Evolutionary conservation across 2,888 invertebrate species (phyloP).

Genomic region (Tillus elongatus): DNA sequence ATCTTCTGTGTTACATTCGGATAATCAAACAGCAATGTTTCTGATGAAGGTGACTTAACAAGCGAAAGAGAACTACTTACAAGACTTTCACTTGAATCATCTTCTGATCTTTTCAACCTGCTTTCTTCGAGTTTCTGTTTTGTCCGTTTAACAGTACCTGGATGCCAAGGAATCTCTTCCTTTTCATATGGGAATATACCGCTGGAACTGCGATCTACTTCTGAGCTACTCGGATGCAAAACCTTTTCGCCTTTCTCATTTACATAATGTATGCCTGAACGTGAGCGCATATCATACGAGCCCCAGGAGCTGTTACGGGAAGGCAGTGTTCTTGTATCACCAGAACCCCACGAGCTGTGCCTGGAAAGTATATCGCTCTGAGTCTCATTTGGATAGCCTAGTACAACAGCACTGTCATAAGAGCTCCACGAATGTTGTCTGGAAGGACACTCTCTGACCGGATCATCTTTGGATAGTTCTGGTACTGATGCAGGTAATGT

Average conservation of each 20-base stretch:
- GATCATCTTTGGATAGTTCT: conserved; percentile 26
- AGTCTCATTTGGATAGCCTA: conserved; percentile 46
- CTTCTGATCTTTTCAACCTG: conserved; percentile 30
- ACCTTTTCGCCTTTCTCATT: conserved; percentile 35
- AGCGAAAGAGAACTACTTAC: conserved; percentile 6
- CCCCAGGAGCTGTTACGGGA: conserved; percentile 65
- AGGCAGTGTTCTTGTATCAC: conserved; percentile 55
- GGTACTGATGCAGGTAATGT: conserved; percentile 38
- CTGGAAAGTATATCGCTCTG: conserved; percentile 57
- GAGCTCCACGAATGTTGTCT: conserved; percentile 72
- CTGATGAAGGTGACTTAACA: conserved; percentile 37
- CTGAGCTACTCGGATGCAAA: conserved; percentile 21
- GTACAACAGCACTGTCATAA: conserved; percentile 66
- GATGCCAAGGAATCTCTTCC: conserved; percentile 56
- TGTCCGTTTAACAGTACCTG: conserved; percentile 61
- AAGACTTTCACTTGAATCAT: conserved; percentile 8
- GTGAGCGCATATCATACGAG: conserved; percentile 55
- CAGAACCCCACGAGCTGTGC: conserved; percentile 78
- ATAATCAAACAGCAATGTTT: conserved; percentile 30
- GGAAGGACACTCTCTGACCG: conserved; percentile 47
- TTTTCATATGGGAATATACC: conserved; percentile 50
- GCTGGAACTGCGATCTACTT: conserved; percentile 34
- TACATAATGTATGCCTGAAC: conserved; percentile 31
- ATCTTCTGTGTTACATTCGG: too few relatives aligned
- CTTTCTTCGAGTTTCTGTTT: conserved; percentile 60